phyloP scores from a whole-genome alignment of 2,888 invertebrate species.

The Phalera bucephala region DNA sequence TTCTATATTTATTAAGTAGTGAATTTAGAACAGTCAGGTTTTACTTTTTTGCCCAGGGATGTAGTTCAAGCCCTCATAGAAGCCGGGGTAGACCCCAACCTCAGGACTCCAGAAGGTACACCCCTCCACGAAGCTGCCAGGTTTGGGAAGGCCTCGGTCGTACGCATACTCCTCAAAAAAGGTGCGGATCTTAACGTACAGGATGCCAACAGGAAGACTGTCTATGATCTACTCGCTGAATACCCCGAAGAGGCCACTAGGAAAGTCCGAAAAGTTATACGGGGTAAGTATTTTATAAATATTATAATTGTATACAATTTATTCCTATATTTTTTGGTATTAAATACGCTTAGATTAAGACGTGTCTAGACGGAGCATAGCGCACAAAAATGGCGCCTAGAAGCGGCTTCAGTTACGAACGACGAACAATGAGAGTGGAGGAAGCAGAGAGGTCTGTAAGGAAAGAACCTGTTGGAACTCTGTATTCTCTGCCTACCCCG shows the following conservation, averaged over 20 bases:
- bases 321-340: no score
- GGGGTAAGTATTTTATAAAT: conserved; percentile 82
- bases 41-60: conserved; percentile 73
- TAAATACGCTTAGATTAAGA: no score
- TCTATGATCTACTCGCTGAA: conserved; percentile 92
- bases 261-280: conserved; percentile 92
- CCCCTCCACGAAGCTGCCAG: conserved; percentile 97
- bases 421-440: no score
- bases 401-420: no score
- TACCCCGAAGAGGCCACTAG: conserved; percentile 95
- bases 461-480: no score
- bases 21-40: no score
- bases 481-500: no score
- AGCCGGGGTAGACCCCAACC: conserved; percentile 94
- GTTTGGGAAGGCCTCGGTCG: conserved; percentile 95
- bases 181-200: conserved; percentile 92
- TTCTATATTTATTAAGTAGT: no score
- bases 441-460: no score
- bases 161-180: conserved; percentile 89
- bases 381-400: no score
- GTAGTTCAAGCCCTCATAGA: conserved; percentile 92
- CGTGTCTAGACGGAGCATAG: no score
- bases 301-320: no score
- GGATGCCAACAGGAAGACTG: conserved; percentile 92
- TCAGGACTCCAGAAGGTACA: conserved; percentile 92